Base-by-base conservation (phyloP, 2,797 vertebrate genomes). In the Salmo trutta region DNA sequence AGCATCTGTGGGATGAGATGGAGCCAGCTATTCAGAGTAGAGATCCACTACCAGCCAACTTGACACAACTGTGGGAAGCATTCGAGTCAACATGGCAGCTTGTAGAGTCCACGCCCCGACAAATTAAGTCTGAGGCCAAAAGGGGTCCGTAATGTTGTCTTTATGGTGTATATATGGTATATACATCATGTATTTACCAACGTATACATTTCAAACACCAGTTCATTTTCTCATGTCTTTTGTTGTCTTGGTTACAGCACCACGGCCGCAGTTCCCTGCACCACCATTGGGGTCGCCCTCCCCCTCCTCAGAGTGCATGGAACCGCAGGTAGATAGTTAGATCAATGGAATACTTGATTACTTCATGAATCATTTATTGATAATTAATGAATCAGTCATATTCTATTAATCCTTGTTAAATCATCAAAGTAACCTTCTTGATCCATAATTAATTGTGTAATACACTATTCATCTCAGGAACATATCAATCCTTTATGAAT, bases 271-370 rank as follows among this genome's bases (percentile, higher is more conserved):
- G 95, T 89, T 94, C 96, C 82, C 93, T 95, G 86, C 96, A 96
- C 0, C 94, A 96, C 77, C 95, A 96, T 74, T 98, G 97, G 97
- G 95, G 95, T 72, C 94, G 94, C 0, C 95, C 95, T 77, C 92
- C 90, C 2, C 79, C 90, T 41, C 88, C 83, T 0, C 94, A 94
- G 41, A 85, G 90, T 0, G 95, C 93, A 84, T 96, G 96, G 80
- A 97, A 95, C 81, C 96, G 97, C 65, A 95, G 97, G 92, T 93
- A 84, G 5, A 17, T 72, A 47, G 19, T 6, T 19, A 53, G 52
- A 15, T 1, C 41, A 8, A 53, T 19, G n/a, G 19, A 6, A 6
- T 56, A 56, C 21, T 74, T 68, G 77, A 78, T 71, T 51, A 53
- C 56, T 19, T 74, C 59, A 84, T 85, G 81, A 24, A 66, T 31